Percentiles rank a stretch among this genome's conserved stretches.
Evolutionary conservation across 2,888 invertebrate species (phyloP).

Genomic region (Ecdyonurus torrentis): DNA sequence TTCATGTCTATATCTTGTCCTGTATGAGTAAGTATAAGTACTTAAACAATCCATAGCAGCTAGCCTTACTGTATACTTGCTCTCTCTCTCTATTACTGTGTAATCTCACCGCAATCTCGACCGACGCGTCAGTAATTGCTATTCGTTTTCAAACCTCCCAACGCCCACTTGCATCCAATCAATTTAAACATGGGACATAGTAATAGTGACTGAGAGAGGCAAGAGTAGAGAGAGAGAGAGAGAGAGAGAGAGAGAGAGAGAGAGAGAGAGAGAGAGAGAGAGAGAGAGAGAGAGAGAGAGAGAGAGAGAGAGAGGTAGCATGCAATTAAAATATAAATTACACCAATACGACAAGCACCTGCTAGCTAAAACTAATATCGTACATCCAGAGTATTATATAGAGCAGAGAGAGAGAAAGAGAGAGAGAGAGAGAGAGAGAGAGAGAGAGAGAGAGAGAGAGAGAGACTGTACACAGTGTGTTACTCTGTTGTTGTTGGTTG

Average conservation of each 20-base stretch:
- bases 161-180: neutral
- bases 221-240: neutral
- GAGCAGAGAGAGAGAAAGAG: neutral
- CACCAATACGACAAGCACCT: neutral
- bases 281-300: neutral
- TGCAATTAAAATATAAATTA: neutral
- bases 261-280: neutral
- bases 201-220: neutral
- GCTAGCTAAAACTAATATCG: neutral
- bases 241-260: neutral
- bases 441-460: neutral
- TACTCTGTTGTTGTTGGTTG: neutral
- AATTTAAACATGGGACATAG: neutral
- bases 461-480: neutral
- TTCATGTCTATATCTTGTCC: no score
- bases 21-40: no score
- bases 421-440: slow-evolving; percentile 1
- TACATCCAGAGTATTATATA: neutral
- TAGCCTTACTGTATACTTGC: no score
- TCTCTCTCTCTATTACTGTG: no score
- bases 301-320: neutral
- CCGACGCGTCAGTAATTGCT: neutral
- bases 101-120: neutral
- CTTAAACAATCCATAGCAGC: no score
- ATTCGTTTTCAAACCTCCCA: neutral